A percentile compares a stretch with the other conserved stretches of the same genome.
These are phyloP conservation scores for Eriocheir sinensis DNA, from an alignment of 1,140 invertebrate species.

Conservation along the genomic window DNA sequence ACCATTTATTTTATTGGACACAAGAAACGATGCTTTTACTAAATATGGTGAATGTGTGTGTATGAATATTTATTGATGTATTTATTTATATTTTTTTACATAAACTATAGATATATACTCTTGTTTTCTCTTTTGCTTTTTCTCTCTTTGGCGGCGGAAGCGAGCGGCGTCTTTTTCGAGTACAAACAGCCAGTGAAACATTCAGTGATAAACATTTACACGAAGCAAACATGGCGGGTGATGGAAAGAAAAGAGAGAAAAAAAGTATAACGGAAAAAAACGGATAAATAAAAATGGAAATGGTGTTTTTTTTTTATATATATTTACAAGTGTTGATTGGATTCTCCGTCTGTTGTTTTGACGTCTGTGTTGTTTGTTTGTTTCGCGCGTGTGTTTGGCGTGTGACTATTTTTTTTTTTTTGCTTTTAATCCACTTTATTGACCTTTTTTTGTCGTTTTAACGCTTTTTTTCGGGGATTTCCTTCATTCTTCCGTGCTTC, in stretches of 20 bases:
- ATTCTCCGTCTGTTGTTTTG: no score
- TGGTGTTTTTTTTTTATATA: no score
- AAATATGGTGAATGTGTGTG: neutral
- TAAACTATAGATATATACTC: neutral
- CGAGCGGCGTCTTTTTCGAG: neutral
- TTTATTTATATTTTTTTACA: neutral
- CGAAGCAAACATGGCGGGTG: neutral
- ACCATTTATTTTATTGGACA: neutral
- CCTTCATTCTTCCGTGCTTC: no score
- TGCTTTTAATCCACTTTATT: neutral
- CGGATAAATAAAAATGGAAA: neutral
- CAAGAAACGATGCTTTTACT: neutral
- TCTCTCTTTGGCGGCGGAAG: neutral
- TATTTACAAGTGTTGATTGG: no score
- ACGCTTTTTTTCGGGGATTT: no score
- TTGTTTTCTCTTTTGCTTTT: no score
- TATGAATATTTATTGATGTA: no score
- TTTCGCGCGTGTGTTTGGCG: neutral
- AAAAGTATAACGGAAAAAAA: neutral
- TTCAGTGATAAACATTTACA: neutral
- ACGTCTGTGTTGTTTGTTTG: neutral
- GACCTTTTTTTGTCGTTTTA: neutral
- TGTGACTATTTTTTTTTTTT: neutral
- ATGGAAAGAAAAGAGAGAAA: neutral
- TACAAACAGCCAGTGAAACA: neutral